Conservation (phyloP, 2,797 vertebrate species). For the Steatocranus sp. region DNA sequence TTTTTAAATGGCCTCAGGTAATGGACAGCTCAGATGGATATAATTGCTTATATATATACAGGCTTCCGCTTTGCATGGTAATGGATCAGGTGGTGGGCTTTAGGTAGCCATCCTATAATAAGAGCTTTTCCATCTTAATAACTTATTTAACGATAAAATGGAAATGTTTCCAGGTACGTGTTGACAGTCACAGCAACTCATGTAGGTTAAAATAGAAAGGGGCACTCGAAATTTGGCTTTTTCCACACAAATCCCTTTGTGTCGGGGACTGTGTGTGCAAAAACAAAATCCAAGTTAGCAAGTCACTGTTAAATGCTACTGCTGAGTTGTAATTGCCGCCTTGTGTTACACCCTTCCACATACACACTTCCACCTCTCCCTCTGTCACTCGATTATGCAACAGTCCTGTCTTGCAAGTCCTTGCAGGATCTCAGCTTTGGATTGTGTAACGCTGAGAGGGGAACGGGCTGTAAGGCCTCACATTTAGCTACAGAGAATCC, state of each 20-base stretch:
- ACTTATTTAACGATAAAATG: constrained; percentile 7
- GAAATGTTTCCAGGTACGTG: background rate
- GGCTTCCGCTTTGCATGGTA: constrained; percentile 12
- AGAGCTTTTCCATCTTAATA: background rate
- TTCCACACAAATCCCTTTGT: background rate
- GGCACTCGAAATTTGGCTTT: background rate
- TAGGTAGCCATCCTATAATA: background rate
- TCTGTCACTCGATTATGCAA: constrained; percentile 53
- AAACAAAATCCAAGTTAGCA: background rate
- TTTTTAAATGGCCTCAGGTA: constrained; percentile 20
- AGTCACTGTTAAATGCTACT: background rate
- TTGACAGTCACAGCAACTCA: background rate
- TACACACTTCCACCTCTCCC: background rate
- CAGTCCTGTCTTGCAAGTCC: constrained; percentile 47
- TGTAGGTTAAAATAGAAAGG: background rate
- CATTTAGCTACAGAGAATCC: background rate
- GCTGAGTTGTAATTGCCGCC: constrained; percentile 24
- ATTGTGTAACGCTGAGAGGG: constrained; percentile 53
- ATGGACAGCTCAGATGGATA: constrained; percentile 28
- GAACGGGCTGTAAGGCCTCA: constrained; percentile 31
- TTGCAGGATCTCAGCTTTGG: constrained; percentile 40
- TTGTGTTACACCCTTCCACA: background rate
- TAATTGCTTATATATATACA: constrained; percentile 25
- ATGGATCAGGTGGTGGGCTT: constrained; percentile 39
- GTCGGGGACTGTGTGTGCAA: background rate